A percentile compares a stretch with the other conserved stretches of the same genome.
Evolutionary conservation across 2,113 vertebrate genomes (phyloP).

Genomic region (Grallaria varia): DNA sequence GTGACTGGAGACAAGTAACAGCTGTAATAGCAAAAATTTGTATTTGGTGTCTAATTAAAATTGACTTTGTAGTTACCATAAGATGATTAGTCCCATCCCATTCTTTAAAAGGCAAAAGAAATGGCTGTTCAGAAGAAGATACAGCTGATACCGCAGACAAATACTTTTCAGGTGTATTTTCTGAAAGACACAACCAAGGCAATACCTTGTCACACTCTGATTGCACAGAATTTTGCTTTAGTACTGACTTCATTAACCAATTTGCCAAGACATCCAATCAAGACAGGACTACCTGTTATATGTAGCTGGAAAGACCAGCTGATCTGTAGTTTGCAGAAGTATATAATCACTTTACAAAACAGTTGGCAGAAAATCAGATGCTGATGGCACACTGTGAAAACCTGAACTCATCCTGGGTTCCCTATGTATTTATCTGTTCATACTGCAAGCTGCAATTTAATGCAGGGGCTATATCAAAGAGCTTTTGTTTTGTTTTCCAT

Average conservation of each 20-base stretch:
- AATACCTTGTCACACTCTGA: not conserved
- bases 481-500: not conserved
- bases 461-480: not conserved
- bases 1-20: not conserved
- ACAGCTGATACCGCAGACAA: constrained; percentile 55
- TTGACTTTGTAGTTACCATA: constrained; percentile 67
- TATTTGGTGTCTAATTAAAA: not conserved
- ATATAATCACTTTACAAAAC: not conserved
- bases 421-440: not conserved
- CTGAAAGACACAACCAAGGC: constrained; percentile 71
- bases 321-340: not conserved
- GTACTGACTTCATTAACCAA: not conserved
- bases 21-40: not conserved
- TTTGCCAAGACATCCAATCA: not conserved
- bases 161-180: constrained; percentile 60
- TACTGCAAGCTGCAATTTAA: not conserved
- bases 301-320: not conserved
- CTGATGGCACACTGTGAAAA: not conserved
- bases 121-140: constrained; percentile 64
- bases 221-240: not conserved
- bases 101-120: constrained; percentile 56
- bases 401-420: not conserved
- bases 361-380: not conserved
- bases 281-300: not conserved
- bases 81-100: constrained; percentile 68